Evolutionary conservation across 2,888 invertebrate species (phyloP), one percentile per base, ranked within the genome.

Genomic region (Lysandra bellargus): DNA sequence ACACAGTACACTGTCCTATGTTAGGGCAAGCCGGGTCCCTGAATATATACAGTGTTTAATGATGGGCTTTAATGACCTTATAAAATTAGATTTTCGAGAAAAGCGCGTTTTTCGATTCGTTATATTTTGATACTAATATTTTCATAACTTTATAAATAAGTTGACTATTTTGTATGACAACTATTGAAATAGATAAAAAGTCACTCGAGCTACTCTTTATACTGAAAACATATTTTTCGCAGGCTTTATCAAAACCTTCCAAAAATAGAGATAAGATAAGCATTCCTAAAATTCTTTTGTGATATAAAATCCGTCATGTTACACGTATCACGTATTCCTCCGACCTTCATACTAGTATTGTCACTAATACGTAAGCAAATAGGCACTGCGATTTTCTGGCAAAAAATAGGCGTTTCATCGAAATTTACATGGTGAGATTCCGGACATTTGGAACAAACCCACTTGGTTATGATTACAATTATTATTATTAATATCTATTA

Each of bases 231-330:
- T 53, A 53, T 33, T 30, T 30, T 49, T 5, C 30, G 33, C 9
- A 53, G 49, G 30, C 57, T 57, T 76, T 57, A 76, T 57, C 33
- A 14, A 53, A 57, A 53, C 76, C 23, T 49, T 76, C 57, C 33
- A 57, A 76, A 75, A 30, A 57, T 57, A 33, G 33, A 76, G 33
- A 76, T 76, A 76, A 76, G 76, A 76, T 76, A 76, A 57, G 49
- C 75, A 76, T 76, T 76, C 33, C 57, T 57, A 6, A 76, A 76
- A 76, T 76, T 76, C 76, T 76, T 57, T 30, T 57, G 57, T 49
- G 57, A 57, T 76, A 57, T 76, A 57, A 76, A 76, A 14, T 6
- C 53, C 53, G 76, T 57, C 76, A 76, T 76, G 30, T 60, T 53
- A 14, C 53, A 60, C n/a, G 17, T 53, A 40, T 23, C 74, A 74